These are phyloP conservation scores for Ectobius pallidus DNA, from an alignment of 2,888 invertebrate species.

Conservation along the genomic window DNA sequence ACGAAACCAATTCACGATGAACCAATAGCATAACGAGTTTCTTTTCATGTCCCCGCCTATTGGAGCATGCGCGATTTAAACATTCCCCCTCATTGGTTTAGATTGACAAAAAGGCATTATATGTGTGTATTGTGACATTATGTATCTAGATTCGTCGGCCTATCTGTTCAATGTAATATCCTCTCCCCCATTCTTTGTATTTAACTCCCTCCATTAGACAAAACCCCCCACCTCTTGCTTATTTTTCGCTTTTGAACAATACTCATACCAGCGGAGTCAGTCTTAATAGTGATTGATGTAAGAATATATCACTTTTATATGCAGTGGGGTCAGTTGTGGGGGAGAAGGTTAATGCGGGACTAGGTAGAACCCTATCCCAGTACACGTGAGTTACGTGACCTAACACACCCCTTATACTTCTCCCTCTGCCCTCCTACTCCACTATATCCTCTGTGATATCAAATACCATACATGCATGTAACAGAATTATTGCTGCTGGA, in stretches of 20 bases:
- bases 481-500: not conserved
- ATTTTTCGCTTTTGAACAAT: not conserved
- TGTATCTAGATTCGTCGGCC: conserved; percentile 7
- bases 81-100: conserved; percentile 14
- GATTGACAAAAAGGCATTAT: conserved; percentile 27
- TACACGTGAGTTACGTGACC: conserved; percentile 7
- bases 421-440: not conserved
- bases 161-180: not conserved
- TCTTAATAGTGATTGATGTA: conserved; percentile 16
- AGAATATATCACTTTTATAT: not conserved
- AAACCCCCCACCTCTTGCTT: not conserved
- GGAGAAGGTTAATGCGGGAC: conserved; percentile 8
- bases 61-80: conserved; percentile 23
- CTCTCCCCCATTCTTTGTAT: not conserved
- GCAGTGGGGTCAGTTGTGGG: not conserved
- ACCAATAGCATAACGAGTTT: conserved; percentile 24
- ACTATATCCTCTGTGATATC: too few relatives aligned
- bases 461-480: not conserved
- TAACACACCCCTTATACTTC: conserved; percentile 8
- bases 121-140: conserved; percentile 25
- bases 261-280: not conserved
- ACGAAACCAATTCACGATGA: not conserved
- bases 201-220: not conserved
- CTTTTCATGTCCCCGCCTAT: conserved; percentile 24
- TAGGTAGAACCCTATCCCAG: conserved; percentile 1